These are phyloP conservation scores for Phrynocephalus vlangalii DNA, from an alignment of 2,797 vertebrate species.

Conservation along the genomic window DNA sequence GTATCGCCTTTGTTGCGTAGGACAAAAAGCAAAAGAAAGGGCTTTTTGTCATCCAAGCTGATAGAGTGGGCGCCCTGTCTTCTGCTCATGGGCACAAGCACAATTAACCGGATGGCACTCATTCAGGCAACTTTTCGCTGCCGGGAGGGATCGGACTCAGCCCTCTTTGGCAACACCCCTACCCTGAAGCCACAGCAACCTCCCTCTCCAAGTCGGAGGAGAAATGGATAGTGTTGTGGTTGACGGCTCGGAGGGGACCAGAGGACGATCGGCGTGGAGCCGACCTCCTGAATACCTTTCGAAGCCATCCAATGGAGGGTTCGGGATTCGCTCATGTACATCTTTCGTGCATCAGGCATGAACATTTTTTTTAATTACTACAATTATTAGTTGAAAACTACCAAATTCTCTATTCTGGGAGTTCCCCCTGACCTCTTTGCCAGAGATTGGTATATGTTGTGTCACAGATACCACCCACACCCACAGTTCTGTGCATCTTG, in stretches of 20 bases:
- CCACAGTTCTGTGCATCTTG: conserved; percentile 38
- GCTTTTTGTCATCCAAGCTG: conserved; percentile 67
- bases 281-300: no score
- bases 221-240: conserved; percentile 44
- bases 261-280: neutral
- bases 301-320: no score
- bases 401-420: no score
- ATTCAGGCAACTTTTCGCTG: conserved; percentile 51
- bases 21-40: conserved; percentile 71
- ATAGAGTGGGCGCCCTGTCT: conserved; percentile 46
- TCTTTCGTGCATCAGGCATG: no score
- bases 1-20: conserved; percentile 63
- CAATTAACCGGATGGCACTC: conserved; percentile 64
- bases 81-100: conserved; percentile 55
- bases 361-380: no score
- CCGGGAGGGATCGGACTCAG: conserved; percentile 35
- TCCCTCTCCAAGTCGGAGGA: neutral
- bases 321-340: no score
- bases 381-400: no score
- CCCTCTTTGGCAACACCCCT: neutral
- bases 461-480: conserved; percentile 15
- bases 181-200: conserved; percentile 47
- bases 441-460: conserved; percentile 40
- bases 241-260: conserved; percentile 27
- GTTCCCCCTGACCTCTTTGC: conserved; percentile 23